Evolutionary conservation across 2,113 vertebrate genomes (phyloP).

Genomic region (Onychostruthus taczanowskii): DNA sequence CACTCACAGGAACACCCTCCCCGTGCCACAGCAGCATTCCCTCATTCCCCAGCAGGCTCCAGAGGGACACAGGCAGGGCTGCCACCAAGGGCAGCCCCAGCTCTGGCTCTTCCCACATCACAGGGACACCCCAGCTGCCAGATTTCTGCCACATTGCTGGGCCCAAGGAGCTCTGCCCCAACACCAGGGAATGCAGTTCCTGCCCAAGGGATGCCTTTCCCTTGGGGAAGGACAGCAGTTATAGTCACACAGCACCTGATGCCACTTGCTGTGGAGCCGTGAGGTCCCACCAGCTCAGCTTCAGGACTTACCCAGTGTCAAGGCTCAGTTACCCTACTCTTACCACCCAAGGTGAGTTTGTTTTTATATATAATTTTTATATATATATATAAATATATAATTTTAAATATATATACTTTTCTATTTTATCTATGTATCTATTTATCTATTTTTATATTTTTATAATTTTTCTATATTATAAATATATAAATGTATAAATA

Average conservation of each 20-base stretch:
- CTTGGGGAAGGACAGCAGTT: neutral
- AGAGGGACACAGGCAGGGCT: neutral
- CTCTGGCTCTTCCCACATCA: neutral
- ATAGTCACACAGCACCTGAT: rapidly evolving
- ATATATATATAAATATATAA: no score
- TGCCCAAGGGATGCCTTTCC: neutral
- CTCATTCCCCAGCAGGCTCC: rapidly evolving
- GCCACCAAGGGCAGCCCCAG: neutral
- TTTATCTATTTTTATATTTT: no score
- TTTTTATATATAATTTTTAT: no score
- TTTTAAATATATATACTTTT: no score
- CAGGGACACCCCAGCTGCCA: neutral
- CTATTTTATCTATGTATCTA: no score
- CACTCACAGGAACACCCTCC: neutral
- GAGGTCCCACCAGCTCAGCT: neutral
- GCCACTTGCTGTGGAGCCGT: neutral
- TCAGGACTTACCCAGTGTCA: neutral
- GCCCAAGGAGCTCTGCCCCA: neutral
- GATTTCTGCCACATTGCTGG: neutral
- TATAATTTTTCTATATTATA: no score
- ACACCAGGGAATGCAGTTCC: neutral
- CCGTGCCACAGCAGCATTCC: no score
- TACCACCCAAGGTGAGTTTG: neutral
- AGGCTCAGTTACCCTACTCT: neutral
- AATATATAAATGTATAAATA: no score